These are phyloP conservation scores for Neodiprion fabricii DNA, from an alignment of 1,140 invertebrate species.

Conservation along the genomic window DNA sequence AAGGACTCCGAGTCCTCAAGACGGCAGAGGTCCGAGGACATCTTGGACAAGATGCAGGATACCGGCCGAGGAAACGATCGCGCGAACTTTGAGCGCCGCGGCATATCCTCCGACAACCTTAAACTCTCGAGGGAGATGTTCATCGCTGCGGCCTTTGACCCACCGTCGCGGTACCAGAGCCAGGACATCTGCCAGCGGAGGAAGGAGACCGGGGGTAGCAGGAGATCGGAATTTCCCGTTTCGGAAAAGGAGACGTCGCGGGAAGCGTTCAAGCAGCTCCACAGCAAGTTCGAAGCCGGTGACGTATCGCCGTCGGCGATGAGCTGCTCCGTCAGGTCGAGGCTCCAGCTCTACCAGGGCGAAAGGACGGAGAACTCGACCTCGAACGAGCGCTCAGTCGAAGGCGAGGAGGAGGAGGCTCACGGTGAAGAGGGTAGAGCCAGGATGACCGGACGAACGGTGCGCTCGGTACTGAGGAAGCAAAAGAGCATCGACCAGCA, in stretches of 20 bases:
- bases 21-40: conserved; percentile 43
- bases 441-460: conserved; percentile 18
- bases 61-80: conserved; percentile 20
- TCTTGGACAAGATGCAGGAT: conserved; percentile 42
- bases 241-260: conserved; percentile 16
- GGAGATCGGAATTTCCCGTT: background rate
- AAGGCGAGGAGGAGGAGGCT: background rate
- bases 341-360: background rate
- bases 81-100: conserved; percentile 42
- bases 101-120: conserved; percentile 53
- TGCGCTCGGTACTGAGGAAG: conserved; percentile 48
- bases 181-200: conserved; percentile 8
- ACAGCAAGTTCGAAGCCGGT: conserved; percentile 48
- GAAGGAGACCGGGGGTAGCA: background rate
- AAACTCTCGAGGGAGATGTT: conserved; percentile 28
- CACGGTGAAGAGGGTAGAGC: no score
- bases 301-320: background rate
- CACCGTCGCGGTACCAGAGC: conserved; percentile 31
- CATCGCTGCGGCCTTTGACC: conserved; percentile 23
- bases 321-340: background rate
- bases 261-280: conserved; percentile 43
- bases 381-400: background rate
- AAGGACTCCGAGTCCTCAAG: conserved; percentile 12
- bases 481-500: conserved; percentile 51
- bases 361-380: background rate